Percentiles rank a stretch among this genome's conserved stretches.
Evolutionary conservation across 2,888 invertebrate genomes (phyloP).

Genomic region (Drosophila maculinotata): DNA sequence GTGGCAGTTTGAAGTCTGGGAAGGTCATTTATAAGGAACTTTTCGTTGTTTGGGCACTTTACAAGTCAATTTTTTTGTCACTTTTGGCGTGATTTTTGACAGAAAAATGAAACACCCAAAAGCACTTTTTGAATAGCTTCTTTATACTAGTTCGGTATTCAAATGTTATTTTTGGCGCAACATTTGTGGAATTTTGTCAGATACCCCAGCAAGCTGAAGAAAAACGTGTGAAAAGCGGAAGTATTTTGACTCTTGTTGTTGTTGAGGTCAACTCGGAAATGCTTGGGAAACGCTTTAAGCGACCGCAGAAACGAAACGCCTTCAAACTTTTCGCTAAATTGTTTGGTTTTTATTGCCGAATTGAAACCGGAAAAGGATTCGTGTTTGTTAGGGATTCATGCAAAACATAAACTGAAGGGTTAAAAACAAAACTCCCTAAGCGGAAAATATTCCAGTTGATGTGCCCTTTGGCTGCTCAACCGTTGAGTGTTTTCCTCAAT

Average conservation of each 20-base stretch:
- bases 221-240: slow-evolving; percentile 72
- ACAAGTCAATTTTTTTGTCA: too few species aligned
- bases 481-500: slow-evolving; percentile 43
- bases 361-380: slow-evolving; percentile 54
- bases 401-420: slow-evolving; percentile 36
- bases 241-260: slow-evolving; percentile 41
- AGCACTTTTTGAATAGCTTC: too few species aligned
- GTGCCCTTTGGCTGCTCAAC: slow-evolving; percentile 47
- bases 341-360: slow-evolving; percentile 49
- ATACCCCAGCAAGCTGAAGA: slow-evolving; percentile 11
- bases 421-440: slow-evolving; percentile 35
- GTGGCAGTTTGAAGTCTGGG: too few species aligned
- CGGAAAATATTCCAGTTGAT: slow-evolving; percentile 49
- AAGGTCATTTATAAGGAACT: too few species aligned
- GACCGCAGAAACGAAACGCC: slow-evolving; percentile 57
- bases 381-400: slow-evolving; percentile 24
- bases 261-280: slow-evolving; percentile 50
- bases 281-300: slow-evolving; percentile 47
- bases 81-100: too few species aligned
- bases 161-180: slow-evolving; percentile 75
- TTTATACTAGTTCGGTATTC: too few species aligned
- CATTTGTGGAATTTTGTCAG: slow-evolving; percentile 61
- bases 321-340: slow-evolving; percentile 52
- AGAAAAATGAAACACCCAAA: too few species aligned
- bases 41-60: too few species aligned